These are phyloP conservation scores for Ormia ochracea DNA, from an alignment of 2,888 invertebrate species.

Conservation along the genomic window DNA sequence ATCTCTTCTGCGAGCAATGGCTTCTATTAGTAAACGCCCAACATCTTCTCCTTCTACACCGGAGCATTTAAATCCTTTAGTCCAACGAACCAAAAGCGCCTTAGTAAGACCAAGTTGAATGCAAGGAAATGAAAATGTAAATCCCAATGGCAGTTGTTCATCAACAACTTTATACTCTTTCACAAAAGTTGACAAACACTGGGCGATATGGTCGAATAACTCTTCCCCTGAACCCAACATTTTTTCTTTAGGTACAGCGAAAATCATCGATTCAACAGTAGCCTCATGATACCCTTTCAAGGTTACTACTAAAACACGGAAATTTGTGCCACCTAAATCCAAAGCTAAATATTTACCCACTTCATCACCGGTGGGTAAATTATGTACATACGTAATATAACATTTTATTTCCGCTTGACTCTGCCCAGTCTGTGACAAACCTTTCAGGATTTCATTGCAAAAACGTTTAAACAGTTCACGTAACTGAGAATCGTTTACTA, in stretches of 20 bases:
- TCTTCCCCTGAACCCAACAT: conserved; percentile 93
- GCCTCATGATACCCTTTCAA: conserved; percentile 87
- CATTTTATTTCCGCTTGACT: conserved; percentile 89
- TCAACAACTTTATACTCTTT: conserved; percentile 83
- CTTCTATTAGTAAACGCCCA: conserved; percentile 89
- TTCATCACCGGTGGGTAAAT: conserved; percentile 95
- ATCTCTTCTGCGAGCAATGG: conserved; percentile 89
- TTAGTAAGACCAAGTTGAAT: conserved; percentile 89
- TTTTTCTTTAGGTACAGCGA: conserved; percentile 92
- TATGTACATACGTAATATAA: conserved; percentile 95
- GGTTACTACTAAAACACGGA: conserved; percentile 93
- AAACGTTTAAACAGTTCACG: conserved; percentile 86
- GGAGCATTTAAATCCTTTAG: conserved; percentile 95
- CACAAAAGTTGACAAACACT: conserved; percentile 92
- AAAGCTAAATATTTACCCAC: conserved; percentile 94
- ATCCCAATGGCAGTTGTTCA: conserved; percentile 90
- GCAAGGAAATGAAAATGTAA: conserved; percentile 97
- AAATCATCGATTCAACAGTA: conserved; percentile 96
- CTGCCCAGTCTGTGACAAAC: conserved; percentile 86
- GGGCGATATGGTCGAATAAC: conserved; percentile 96
- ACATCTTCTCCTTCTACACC: conserved; percentile 94
- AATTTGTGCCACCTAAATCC: conserved; percentile 98
- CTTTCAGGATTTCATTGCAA: conserved; percentile 85
- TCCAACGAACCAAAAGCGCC: conserved; percentile 92
- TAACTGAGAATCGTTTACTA: conserved; percentile 86